Conservation (phyloP, 2,888 invertebrate genomes). For the Allophyes oxyacanthae region DNA sequence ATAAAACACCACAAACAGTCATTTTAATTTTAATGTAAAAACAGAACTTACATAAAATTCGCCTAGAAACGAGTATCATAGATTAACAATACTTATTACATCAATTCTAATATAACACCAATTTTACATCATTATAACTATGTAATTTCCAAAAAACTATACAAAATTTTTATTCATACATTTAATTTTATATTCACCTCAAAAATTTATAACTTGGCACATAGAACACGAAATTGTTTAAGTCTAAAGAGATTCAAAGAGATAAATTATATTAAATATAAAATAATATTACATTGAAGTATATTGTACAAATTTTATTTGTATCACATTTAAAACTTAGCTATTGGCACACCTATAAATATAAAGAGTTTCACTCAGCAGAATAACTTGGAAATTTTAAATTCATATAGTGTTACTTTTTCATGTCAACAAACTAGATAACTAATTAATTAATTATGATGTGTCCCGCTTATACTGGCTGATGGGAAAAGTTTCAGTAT, state of each 20-base stretch:
- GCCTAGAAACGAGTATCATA: conserved; percentile 73
- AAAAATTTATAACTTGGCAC: conserved; percentile 73
- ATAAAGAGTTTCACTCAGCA: conserved; percentile 26
- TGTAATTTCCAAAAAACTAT: conserved; percentile 52
- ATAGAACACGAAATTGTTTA: conserved; percentile 59
- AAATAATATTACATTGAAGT: conserved; percentile 36
- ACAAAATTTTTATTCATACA: conserved; percentile 55
- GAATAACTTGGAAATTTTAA: too few species aligned
- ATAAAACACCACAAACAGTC: conserved; percentile 76
- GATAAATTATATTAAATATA: conserved; percentile 48
- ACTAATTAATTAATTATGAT: too few species aligned
- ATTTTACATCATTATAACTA: conserved; percentile 57
- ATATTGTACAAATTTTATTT: conserved; percentile 59
- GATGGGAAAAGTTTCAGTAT: too few species aligned
- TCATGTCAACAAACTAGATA: too few species aligned
- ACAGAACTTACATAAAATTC: conserved; percentile 80
- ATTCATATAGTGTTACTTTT: too few species aligned
- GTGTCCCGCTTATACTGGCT: too few species aligned
- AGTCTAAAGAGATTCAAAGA: conserved; percentile 55
- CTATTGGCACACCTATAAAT: conserved; percentile 62
- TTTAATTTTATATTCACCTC: conserved; percentile 54
- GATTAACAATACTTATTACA: conserved; percentile 81
- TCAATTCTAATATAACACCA: conserved; percentile 72
- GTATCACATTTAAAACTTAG: conserved; percentile 77
- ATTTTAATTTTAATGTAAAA: conserved; percentile 85